Conservation (phyloP, 2,888 invertebrate species). For the Drosophila meridiana region DNA sequence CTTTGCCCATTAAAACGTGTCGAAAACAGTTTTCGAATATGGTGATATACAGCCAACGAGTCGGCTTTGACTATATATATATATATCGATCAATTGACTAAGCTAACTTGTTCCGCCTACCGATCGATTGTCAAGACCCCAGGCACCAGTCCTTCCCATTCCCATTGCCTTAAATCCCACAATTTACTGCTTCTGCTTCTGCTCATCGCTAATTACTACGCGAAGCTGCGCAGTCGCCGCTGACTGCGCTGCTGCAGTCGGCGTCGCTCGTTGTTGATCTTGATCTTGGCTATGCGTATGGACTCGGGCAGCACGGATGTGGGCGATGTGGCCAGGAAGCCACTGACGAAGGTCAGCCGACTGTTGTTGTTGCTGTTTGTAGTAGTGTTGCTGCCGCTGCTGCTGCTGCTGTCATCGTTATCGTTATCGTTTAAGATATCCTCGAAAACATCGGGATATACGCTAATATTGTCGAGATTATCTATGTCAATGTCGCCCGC, state of each 20-base stretch:
- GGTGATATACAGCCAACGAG: constrained; percentile 19
- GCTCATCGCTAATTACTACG: constrained; percentile 61
- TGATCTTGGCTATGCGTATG: constrained; percentile 81
- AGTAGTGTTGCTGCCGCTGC: constrained; percentile 27
- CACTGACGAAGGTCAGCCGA: constrained; percentile 77
- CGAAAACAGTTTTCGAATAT: constrained; percentile 49
- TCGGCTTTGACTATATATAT: constrained; percentile 33
- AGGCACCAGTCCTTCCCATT: neutral
- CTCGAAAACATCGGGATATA: constrained; percentile 77
- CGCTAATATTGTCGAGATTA: constrained; percentile 82
- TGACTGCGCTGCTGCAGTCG: constrained; percentile 64
- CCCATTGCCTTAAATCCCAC: neutral
- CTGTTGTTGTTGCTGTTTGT: constrained; percentile 53
- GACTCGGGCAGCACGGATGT: constrained; percentile 81
- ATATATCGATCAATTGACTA: constrained; percentile 12
- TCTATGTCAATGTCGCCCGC: constrained; percentile 82
- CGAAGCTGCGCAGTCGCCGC: constrained; percentile 60
- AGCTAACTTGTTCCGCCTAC: constrained; percentile 14
- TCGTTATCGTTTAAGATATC: constrained; percentile 55
- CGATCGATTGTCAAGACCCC: constrained; percentile 41
- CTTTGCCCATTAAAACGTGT: constrained; percentile 43
- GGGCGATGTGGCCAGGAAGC: constrained; percentile 81
- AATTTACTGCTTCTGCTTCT: neutral
- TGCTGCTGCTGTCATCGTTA: constrained; percentile 24
- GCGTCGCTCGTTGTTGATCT: constrained; percentile 80